Percentiles rank a stretch among this genome's conserved stretches.
Evolutionary conservation across 1,140 invertebrate genomes (phyloP).

Genomic region (Diabrotica undecimpunctata): DNA sequence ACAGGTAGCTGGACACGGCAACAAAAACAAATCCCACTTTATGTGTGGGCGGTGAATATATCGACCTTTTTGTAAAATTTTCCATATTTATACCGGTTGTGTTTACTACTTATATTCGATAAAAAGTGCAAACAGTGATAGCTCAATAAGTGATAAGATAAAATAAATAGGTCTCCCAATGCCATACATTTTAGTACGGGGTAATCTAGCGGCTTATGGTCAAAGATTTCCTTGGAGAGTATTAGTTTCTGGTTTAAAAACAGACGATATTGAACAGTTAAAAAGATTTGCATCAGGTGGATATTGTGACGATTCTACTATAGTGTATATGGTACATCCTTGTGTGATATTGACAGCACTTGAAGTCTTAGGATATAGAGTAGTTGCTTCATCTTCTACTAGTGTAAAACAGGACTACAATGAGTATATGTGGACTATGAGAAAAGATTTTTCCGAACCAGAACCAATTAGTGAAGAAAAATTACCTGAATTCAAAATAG

Average conservation of each 20-base stretch:
- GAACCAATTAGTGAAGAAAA: constrained; percentile 52
- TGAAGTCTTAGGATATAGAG: constrained; percentile 78
- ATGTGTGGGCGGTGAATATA: background rate
- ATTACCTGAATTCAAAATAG: background rate
- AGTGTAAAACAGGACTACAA: constrained; percentile 82
- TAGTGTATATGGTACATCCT: constrained; percentile 80
- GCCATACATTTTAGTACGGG: constrained; percentile 84
- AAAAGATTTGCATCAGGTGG: constrained; percentile 74
- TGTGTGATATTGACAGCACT: constrained; percentile 80
- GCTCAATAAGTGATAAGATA: background rate
- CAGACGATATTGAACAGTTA: constrained; percentile 75
- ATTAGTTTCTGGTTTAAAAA: constrained; percentile 78
- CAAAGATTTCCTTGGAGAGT: constrained; percentile 81
- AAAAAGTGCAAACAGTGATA: background rate
- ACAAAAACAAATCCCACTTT: background rate
- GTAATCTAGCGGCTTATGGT: constrained; percentile 79
- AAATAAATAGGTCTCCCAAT: constrained; percentile 49
- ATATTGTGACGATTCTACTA: constrained; percentile 72
- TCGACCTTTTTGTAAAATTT: background rate
- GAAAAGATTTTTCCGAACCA: constrained; percentile 79
- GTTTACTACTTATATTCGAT: background rate
- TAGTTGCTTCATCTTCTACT: constrained; percentile 79
- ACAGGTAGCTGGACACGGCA: background rate
- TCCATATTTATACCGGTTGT: background rate
- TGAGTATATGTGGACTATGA: constrained; percentile 89